Percentiles rank a stretch among this genome's conserved stretches.
phyloP scores from a whole-genome alignment of 2,113 vertebrate genomes.

The Antennarius striatus region DNA sequence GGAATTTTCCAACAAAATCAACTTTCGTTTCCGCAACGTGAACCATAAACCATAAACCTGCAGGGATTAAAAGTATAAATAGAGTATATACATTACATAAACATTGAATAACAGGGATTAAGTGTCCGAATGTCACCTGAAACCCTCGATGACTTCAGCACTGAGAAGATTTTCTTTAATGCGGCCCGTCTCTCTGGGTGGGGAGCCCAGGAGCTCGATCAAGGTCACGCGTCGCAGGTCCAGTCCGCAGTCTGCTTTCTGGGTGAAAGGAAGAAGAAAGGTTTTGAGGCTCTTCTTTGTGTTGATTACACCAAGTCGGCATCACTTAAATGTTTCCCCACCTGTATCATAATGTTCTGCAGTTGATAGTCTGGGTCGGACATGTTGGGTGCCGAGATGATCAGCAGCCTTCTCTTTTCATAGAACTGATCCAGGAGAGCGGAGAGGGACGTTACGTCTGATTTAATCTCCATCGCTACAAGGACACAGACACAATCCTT shows the following conservation, averaged over 20 bases:
- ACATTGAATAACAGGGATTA: neutral
- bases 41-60: neutral
- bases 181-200: conserved; percentile 86
- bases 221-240: conserved; percentile 88
- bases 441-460: conserved; percentile 81
- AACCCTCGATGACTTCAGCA: conserved; percentile 85
- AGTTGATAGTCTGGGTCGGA: conserved; percentile 88
- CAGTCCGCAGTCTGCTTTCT: conserved; percentile 89
- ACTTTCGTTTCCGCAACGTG: no score
- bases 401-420: conserved; percentile 88
- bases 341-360: conserved; percentile 93
- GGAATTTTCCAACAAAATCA: neutral
- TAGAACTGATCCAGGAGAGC: conserved; percentile 93
- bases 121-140: conserved; percentile 80
- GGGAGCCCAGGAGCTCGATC: conserved; percentile 88
- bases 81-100: no score
- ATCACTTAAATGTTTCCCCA: conserved; percentile 50
- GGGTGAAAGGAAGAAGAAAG: neutral
- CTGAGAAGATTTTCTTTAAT: conserved; percentile 85
- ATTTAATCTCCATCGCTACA: conserved; percentile 89
- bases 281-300: neutral
- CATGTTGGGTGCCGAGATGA: conserved; percentile 88
- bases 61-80: neutral
- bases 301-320: no score
- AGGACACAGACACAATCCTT: conserved; percentile 9